phyloP scores from a whole-genome alignment of 2,888 invertebrate genomes.

The Tenthredo scrophulariae region DNA sequence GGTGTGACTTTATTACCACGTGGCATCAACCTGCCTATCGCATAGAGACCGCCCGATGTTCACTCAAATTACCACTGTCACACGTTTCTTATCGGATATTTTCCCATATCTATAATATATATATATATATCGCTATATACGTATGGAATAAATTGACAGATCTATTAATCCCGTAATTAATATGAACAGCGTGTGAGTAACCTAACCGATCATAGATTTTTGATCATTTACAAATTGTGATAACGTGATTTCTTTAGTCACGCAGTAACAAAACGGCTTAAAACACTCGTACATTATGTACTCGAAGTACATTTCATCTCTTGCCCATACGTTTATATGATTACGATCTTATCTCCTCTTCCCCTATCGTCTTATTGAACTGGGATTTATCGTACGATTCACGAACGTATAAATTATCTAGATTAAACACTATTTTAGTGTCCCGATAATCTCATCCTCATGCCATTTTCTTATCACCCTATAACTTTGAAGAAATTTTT shows the following conservation, averaged over 20 bases:
- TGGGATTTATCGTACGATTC: not conserved
- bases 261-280: not conserved
- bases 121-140: no score
- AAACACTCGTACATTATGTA: not conserved
- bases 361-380: not conserved
- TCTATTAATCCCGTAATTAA: not conserved
- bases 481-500: not conserved
- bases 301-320: not conserved
- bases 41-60: not conserved
- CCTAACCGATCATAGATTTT: not conserved
- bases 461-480: not conserved
- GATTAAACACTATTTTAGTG: not conserved
- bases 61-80: not conserved
- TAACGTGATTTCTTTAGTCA: not conserved
- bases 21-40: constrained; percentile 50
- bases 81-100: not conserved
- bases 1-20: constrained; percentile 45
- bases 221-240: not conserved
- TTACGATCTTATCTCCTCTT: not conserved
- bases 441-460: not conserved
- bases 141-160: no score
- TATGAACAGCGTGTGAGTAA: not conserved
- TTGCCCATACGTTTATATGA: not conserved
- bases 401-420: not conserved
- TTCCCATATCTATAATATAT: no score